Conservation (phyloP, 1,140 invertebrate genomes). For the Diorhabda elongata region DNA sequence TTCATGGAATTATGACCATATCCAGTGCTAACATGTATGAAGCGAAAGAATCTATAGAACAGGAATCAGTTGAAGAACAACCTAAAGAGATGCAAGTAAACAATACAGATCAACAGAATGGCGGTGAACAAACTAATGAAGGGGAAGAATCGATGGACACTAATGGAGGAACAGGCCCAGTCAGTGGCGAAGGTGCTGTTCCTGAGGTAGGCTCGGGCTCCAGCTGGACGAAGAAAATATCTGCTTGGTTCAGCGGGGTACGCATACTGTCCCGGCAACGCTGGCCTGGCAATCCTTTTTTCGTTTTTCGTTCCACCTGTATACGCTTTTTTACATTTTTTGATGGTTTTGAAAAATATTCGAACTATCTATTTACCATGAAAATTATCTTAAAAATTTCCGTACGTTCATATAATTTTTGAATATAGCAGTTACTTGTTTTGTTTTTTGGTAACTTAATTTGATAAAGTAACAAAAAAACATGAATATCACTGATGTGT, state of each 20-base stretch:
- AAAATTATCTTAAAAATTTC: too few species aligned
- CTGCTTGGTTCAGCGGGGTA: conserved; percentile 47
- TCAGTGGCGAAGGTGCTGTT: conserved; percentile 26
- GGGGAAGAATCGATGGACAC: conserved; percentile 24
- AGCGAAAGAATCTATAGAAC: conserved; percentile 66
- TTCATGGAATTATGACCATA: conserved; percentile 87
- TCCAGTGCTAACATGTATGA: conserved; percentile 81
- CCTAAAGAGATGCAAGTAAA: conserved; percentile 47
- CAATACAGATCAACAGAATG: background rate
- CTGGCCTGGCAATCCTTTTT: conserved; percentile 33
- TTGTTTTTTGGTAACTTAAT: too few species aligned
- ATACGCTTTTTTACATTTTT: too few species aligned
- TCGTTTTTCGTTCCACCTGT: conserved; percentile 25
- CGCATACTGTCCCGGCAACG: conserved; percentile 41
- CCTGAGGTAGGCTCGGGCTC: conserved; percentile 46
- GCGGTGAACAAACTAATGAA: conserved; percentile 38
- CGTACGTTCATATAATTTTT: too few species aligned
- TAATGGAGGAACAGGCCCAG: conserved; percentile 24
- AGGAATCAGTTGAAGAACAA: conserved; percentile 51
- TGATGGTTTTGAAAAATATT: too few species aligned
- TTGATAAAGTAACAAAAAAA: too few species aligned
- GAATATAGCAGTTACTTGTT: too few species aligned
- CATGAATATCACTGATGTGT: too few species aligned
- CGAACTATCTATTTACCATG: too few species aligned
- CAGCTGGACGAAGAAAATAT: conserved; percentile 47